Conservation (phyloP, 1,140 invertebrate species). For the Drosophila melanica region DNA sequence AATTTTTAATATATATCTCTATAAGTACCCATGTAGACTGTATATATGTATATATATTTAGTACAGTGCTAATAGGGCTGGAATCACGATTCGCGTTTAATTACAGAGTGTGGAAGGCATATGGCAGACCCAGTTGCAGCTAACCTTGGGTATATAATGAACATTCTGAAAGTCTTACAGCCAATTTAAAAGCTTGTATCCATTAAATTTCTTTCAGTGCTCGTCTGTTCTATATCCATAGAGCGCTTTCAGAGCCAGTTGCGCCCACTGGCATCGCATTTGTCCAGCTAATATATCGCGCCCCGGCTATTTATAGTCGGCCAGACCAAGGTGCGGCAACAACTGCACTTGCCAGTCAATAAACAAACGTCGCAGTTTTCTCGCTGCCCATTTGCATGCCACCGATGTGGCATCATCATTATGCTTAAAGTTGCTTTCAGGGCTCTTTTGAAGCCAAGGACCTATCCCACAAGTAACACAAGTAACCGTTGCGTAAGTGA, state of each 20-base stretch:
- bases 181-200: not conserved
- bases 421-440: constrained; percentile 28
- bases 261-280: constrained; percentile 18
- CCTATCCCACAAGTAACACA: not conserved
- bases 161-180: not conserved
- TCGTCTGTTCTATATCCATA: not conserved
- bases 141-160: not conserved
- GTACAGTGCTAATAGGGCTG: constrained; percentile 1
- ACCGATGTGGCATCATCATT: constrained; percentile 26
- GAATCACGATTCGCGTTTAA: not conserved
- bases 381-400: constrained; percentile 61
- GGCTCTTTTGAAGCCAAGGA: not conserved
- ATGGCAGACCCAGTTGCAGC: not conserved
- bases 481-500: no score
- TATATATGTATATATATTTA: not conserved
- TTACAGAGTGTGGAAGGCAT: constrained; percentile 2
- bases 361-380: constrained; percentile 65
- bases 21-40: constrained; percentile 1
- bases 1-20: not conserved
- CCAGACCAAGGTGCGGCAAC: constrained; percentile 52
- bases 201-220: constrained; percentile 18
- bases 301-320: constrained; percentile 66
- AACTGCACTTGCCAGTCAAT: constrained; percentile 60
- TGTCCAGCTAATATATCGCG: constrained; percentile 50
- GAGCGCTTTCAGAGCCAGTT: not conserved